Evolutionary conservation across 2,113 vertebrate genomes (phyloP), one percentile per base, ranked within the genome.

Genomic region (Pseudorhombus dupliciocellatus): DNA sequence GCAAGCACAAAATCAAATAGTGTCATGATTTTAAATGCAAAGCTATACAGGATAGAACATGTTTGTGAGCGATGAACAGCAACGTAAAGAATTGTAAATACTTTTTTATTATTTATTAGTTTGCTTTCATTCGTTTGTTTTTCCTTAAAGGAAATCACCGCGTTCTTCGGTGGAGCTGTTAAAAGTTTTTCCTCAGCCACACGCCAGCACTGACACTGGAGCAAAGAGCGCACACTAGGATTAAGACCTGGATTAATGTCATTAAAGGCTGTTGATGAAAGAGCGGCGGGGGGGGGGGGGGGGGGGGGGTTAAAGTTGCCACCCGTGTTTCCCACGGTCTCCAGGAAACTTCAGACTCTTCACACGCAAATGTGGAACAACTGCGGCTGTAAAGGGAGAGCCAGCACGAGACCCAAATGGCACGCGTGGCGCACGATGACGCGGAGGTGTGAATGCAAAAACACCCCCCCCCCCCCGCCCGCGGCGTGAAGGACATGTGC

Each of bases 331-430:
- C 84, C 76, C 81, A 86, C 75, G 70, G 62, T 62, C 4, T 1
- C 40, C 30, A 2, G 8, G 22, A 25, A 8, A 1, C 76, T 65
- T 84, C 73, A 83, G 75, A 86, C 42, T 40, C 22, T 72, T 7
- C 64, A 31, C 25, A 0, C 1, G 12, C 63, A 62, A 60, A 70
- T 42, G 70, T 64, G 0, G 0, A 63, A 51, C 77, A 77, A 51
- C 20, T 30, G 77, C 4, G 22, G 52, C 3, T 26, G 44, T 40
- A 40, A 80, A 83, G 0, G 53, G 14, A 56, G 67, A 28, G 42
- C 9, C 26, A 67, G 79, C 82, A 75, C 75, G 72, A 83, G 75
- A 58, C 37, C 57, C 75, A 84, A 89, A 83, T 64, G 83, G 77
- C 83, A 87, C 87, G 83, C 63, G 87, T 42, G 73, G 55, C 24